These are phyloP conservation scores for Bombus confusus DNA, from an alignment of 1,140 invertebrate species.

Conservation along the genomic window DNA sequence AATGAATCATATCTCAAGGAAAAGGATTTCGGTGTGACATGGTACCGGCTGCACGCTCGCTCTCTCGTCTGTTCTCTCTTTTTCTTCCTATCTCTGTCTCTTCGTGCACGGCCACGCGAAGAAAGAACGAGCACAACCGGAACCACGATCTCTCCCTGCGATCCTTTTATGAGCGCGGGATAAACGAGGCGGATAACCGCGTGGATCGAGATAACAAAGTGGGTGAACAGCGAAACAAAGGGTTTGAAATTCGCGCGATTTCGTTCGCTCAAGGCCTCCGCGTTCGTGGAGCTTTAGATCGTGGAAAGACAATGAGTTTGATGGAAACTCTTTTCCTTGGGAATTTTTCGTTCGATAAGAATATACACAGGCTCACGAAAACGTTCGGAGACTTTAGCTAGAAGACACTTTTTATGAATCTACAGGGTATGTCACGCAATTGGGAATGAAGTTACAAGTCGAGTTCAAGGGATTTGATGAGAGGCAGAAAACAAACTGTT, in stretches of 20 bases:
- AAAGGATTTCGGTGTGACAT: conserved; percentile 71
- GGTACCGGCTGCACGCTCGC: conserved; percentile 44
- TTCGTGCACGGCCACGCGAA: conserved; percentile 27
- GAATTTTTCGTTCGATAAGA: background rate
- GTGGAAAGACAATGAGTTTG: background rate
- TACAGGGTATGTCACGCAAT: too few species aligned
- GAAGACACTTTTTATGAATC: too few species aligned
- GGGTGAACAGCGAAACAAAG: conserved; percentile 32
- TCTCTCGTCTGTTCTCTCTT: background rate
- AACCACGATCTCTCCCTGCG: conserved; percentile 52
- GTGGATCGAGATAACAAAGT: conserved; percentile 42
- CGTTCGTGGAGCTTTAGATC: background rate
- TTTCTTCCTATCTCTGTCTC: background rate
- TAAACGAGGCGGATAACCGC: conserved; percentile 53
- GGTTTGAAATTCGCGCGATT: conserved; percentile 25
- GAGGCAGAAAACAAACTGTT: too few species aligned
- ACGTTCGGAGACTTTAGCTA: too few species aligned
- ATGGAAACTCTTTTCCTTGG: background rate
- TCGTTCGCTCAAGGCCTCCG: background rate
- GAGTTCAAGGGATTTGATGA: too few species aligned
- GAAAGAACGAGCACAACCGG: conserved; percentile 56
- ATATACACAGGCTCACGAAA: too few species aligned
- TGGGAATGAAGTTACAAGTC: too few species aligned
- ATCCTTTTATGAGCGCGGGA: conserved; percentile 47
- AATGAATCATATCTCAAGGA: conserved; percentile 76